Evolutionary conservation across 1,140 invertebrate species (phyloP).

Genomic region (Brachionus plicatilis): DNA sequence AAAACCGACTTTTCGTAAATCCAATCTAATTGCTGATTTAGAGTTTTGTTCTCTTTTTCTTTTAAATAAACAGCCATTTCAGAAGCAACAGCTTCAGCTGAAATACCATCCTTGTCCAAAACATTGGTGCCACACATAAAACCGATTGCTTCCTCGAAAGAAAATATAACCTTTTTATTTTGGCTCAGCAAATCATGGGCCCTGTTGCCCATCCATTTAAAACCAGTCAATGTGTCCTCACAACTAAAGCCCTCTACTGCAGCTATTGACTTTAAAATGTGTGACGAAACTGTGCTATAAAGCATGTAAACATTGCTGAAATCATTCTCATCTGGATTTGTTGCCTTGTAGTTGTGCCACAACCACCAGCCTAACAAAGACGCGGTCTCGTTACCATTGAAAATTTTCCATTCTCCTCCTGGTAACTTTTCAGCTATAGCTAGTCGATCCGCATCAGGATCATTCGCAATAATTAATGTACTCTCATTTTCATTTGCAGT

Average conservation of each 20-base stretch:
- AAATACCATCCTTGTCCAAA: conserved; percentile 91
- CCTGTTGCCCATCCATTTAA: conserved; percentile 98
- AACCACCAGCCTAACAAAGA: conserved; percentile 92
- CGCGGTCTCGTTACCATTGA: conserved; percentile 91
- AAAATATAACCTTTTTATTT: conserved; percentile 75
- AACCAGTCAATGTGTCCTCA: conserved; percentile 90
- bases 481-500: conserved; percentile 69
- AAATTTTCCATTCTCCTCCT: conserved; percentile 75
- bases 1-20: conserved; percentile 67
- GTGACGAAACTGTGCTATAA: conserved; percentile 91
- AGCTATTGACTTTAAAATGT: conserved; percentile 80
- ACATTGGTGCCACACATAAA: conserved; percentile 74
- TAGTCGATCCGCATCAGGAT: conserved; percentile 94
- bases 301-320: conserved; percentile 67
- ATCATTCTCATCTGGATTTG: not conserved
- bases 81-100: conserved; percentile 70
- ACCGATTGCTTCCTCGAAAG: conserved; percentile 79
- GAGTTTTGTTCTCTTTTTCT: conserved; percentile 42
- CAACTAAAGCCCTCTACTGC: conserved; percentile 66
- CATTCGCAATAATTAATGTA: conserved; percentile 84
- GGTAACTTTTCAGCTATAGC: conserved; percentile 72
- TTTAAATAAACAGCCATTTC: conserved; percentile 72
- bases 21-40: conserved; percentile 63
- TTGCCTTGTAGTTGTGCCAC: conserved; percentile 55
- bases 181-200: conserved; percentile 65